Evolutionary conservation across 2,113 vertebrate species (phyloP).

Genomic region (Falcunculus frontatus): DNA sequence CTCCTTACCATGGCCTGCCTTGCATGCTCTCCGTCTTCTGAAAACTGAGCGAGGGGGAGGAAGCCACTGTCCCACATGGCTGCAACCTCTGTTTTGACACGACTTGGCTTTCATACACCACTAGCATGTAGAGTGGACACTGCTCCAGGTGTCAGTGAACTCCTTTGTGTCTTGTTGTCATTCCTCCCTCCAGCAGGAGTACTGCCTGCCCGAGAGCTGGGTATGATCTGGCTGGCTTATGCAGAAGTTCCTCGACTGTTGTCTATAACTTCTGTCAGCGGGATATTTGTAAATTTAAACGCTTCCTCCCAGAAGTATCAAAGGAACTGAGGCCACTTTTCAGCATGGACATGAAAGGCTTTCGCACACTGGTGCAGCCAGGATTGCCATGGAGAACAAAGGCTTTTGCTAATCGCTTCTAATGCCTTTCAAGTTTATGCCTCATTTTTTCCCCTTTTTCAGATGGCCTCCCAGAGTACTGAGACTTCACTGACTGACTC

Average conservation of each 20-base stretch:
- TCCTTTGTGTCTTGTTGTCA: not conserved
- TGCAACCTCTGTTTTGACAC: not conserved
- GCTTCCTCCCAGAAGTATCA: conserved; percentile 51
- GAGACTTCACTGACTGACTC: conserved; percentile 47
- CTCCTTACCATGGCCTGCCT: not conserved
- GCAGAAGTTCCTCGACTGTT: conserved; percentile 8
- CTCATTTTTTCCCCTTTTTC: conserved; percentile 49
- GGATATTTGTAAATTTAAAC: conserved; percentile 27
- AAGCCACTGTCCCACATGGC: not conserved
- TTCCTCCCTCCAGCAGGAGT: not conserved
- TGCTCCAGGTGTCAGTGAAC: not conserved
- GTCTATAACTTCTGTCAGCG: conserved; percentile 8
- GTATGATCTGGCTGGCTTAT: not conserved
- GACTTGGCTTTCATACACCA: not conserved
- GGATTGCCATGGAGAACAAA: conserved; percentile 57
- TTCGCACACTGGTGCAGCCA: not conserved
- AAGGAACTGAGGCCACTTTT: conserved; percentile 48
- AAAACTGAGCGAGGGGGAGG: not conserved
- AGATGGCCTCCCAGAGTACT: conserved; percentile 34
- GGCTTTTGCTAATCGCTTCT: conserved; percentile 47
- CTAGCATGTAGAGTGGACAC: not conserved
- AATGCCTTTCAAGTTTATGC: conserved; percentile 62
- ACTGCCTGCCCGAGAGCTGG: not conserved
- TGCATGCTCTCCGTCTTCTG: not conserved
- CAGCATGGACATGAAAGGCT: conserved; percentile 50